Base-by-base conservation (phyloP, 2,797 vertebrate genomes). In the Alcedo quadribrachys region DNA sequence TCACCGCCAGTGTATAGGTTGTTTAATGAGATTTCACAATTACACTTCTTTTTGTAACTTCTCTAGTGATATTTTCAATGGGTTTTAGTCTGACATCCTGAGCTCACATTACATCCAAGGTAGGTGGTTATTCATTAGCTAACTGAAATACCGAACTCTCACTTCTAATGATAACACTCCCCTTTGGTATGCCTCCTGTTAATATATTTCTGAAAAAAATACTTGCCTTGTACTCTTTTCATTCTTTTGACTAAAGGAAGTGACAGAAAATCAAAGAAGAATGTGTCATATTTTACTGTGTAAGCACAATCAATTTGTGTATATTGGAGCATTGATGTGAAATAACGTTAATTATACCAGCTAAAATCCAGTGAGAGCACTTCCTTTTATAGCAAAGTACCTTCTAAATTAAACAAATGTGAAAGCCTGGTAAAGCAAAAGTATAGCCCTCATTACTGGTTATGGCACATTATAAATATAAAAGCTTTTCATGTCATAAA, bases 381-480 rank as follows among this genome's bases (percentile, higher is more conserved):
- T 97, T 97, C 89, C 80, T 94, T 97, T 96, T 94, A 94, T 51
- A 95, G 81, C 68, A 94, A 96, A 97, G 93, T 93, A 69, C 65
- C 77, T 96, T 96, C 97, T 91, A 94, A 94, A 92, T 96, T 88
- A 95, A 97, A 95, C 76, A 96, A 96, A 96, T 91, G 91, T 94
- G 94, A 87, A 96, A 92, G 87, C 50, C 76, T 95, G 89, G 91
- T 85, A 95, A 95, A 93, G 93, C 77, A 78, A 66, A 87, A 92
- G 76, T 67, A 90, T 93, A 88, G 57, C 58, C 42, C 57, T 97
- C 83, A 81, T 93, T 91, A 94, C 95, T 92, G 92, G 82, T 96
- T 95, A 91, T 90, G 87, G 93, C 78, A 57, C 75, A 90, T 89
- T 95, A 94, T 90, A 95, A 96, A 97, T 94, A 96, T 90, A 93